These are phyloP conservation scores for Bemisia tabaci DNA, from an alignment of 1,140 invertebrate genomes.

Conservation along the genomic window DNA sequence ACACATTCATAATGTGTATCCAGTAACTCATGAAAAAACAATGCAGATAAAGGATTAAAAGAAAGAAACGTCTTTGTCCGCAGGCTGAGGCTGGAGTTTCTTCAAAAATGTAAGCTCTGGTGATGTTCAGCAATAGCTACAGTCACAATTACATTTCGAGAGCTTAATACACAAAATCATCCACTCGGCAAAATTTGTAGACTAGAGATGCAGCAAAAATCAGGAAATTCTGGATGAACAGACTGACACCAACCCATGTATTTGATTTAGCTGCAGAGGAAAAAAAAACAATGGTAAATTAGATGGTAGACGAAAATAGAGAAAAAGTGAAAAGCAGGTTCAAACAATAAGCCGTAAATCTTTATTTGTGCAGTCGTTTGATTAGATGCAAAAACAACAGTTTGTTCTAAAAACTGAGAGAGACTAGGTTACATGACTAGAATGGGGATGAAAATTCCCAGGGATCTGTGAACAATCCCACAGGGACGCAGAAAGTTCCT, in stretches of 20 bases:
- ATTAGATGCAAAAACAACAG: background rate
- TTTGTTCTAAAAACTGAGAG: background rate
- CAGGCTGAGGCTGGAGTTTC: no score
- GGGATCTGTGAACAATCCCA: no score
- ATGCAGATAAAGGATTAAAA: no score
- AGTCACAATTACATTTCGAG: no score
- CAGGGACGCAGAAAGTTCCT: no score
- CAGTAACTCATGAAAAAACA: no score
- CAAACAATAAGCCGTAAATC: background rate
- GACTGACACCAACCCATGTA: constrained; percentile 69
- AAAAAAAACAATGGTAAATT: constrained; percentile 4
- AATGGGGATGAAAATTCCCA: no score
- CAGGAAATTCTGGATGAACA: constrained; percentile 90
- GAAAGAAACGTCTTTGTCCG: no score
- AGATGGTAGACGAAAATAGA: background rate
- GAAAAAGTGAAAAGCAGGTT: background rate
- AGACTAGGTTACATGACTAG: no score
- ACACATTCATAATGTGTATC: no score
- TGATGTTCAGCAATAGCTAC: no score
- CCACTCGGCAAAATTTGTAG: constrained; percentile 87
- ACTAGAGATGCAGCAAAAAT: constrained; percentile 83
- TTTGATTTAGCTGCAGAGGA: constrained; percentile 2
- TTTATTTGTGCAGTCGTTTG: background rate
- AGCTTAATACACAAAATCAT: constrained; percentile 40
- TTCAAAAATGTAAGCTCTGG: no score